These are phyloP conservation scores for Eidolon dupreanum DNA, from an alignment of 2,797 vertebrate species.

Conservation along the genomic window DNA sequence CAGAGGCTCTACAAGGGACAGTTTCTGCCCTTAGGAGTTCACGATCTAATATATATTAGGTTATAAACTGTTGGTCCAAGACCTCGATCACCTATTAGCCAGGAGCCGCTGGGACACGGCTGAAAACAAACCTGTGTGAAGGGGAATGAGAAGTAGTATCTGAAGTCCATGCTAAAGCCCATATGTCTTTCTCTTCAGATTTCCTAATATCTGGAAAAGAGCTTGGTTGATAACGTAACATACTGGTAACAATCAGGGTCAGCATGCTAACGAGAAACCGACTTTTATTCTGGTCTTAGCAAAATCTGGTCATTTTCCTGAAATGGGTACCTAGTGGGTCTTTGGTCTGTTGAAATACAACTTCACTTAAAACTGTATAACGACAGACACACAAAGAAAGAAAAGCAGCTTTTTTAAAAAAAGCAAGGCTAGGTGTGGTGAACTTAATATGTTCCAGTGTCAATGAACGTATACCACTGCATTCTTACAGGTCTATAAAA, in stretches of 20 bases:
- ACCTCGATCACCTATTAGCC: neutral
- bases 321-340: neutral
- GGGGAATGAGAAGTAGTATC: neutral
- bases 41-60: neutral
- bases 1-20: neutral
- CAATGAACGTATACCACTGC: neutral
- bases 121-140: neutral
- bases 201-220: neutral
- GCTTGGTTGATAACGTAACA: neutral
- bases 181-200: neutral
- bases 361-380: neutral
- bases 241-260: neutral
- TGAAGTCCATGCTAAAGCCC: neutral
- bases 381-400: neutral
- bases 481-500: neutral
- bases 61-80: neutral
- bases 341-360: conserved; percentile 21
- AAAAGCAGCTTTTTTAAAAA: neutral
- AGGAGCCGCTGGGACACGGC: neutral
- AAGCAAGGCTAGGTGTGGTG: neutral
- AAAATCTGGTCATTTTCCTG: conserved; percentile 25
- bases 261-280: neutral
- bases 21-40: conserved; percentile 51
- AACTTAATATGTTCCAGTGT: neutral
- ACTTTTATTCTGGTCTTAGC: conserved; percentile 14